Conservation (phyloP, 2,797 vertebrate species). For the Mormyrops attenuatus region DNA sequence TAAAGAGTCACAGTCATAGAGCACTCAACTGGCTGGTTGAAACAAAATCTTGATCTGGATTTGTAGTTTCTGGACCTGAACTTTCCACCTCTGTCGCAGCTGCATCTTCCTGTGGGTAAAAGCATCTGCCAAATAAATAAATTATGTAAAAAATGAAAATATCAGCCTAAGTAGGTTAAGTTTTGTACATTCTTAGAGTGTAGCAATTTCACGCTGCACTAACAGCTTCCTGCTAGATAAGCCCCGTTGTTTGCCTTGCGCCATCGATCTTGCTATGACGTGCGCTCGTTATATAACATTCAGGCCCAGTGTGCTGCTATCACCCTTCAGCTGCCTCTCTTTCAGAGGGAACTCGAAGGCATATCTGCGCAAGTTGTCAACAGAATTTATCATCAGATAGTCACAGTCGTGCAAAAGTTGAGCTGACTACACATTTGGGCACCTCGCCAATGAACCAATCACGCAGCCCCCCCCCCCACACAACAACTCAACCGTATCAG, state of each 20-base stretch:
- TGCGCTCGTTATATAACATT: neutral
- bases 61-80: neutral
- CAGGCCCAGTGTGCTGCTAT: neutral
- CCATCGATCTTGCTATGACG: neutral
- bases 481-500: neutral
- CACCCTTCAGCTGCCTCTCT: neutral
- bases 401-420: neutral
- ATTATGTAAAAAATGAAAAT: neutral
- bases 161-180: neutral
- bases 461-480: neutral
- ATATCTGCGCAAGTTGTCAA: neutral
- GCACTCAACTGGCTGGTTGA: neutral
- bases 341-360: neutral
- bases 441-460: neutral
- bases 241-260: neutral
- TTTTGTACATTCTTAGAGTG: neutral
- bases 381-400: neutral
- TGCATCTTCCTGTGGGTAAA: neutral
- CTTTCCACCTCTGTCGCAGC: neutral
- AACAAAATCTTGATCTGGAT: neutral
- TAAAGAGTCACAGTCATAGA: neutral
- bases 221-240: neutral
- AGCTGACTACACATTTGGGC: neutral
- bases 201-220: neutral
- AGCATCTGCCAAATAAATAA: neutral